Base-by-base conservation (phyloP, 2,888 invertebrate species). In the Chromoteleia sp. region DNA sequence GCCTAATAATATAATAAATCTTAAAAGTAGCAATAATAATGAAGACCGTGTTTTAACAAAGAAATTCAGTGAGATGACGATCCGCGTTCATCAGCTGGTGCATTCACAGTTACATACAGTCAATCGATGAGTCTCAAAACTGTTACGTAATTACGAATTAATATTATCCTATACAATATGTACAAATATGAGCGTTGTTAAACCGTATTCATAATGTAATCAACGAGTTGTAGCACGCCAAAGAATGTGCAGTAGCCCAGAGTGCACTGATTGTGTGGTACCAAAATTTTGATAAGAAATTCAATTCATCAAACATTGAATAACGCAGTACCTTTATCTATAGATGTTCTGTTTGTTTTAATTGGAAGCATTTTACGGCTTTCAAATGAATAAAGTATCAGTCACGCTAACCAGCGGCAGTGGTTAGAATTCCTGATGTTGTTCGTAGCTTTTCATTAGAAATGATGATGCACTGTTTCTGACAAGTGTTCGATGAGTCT, bases 151-250 rank as follows among this genome's bases (percentile, higher is more conserved):
- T 63, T 71, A 67, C 45, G 59, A 67, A 39, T 68, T 76, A 76
- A 76, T 54, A 45, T 73, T 76, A 76, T 61, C 12, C 70, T 80
- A 43, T 76, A 81, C 76, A 76, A 45, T 81, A 71, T 81, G 36
- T 76, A 76, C 75, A 81, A 71, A 50, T 43, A 56, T 48, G 65
- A 79, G 73, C 68, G 17, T 48, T 21, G 41, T 41, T 50, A 30
- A 54, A 63, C 10, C 33, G 33, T 48, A 29, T 39, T 19, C 43
- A 8, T 14, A 30, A 45, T 58, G 65, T 45, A 33, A 45, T 75
- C 58, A 30, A 65, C 58, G 19, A 67, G 56, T 50, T 68, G 65
- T 56, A 56, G 54, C 74, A 17, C 19, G 12, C 30, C 15, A 21
- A 59, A 56, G 12, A 48, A 58, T 12, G 17, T 12, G 50, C n/a